Conservation (phyloP, 2,888 invertebrate species). For the Scaptodrosophila latifasciaeformis region DNA sequence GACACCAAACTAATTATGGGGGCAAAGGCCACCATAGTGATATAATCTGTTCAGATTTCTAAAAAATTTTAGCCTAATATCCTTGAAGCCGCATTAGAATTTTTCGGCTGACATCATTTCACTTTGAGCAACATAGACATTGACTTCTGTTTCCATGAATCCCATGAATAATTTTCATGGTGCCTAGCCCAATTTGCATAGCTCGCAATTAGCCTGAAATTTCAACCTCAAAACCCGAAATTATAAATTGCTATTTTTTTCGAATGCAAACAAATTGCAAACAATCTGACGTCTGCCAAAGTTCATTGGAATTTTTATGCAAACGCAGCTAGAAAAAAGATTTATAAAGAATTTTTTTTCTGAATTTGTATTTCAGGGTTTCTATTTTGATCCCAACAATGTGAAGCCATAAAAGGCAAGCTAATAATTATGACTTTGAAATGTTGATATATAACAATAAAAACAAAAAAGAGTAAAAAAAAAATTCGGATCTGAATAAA, state of each 20-base stretch:
- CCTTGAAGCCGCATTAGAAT: too few species aligned
- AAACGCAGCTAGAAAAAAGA: conserved; percentile 43
- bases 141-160: background rate
- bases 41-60: too few species aligned
- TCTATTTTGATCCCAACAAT: conserved; percentile 23
- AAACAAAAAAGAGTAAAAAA: background rate
- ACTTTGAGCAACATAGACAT: background rate
- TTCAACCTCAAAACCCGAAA: background rate
- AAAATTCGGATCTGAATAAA: background rate
- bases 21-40: too few species aligned
- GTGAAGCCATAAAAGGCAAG: conserved; percentile 49
- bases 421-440: conserved; percentile 54
- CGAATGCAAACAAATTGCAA: conserved; percentile 36
- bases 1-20: conserved; percentile 1
- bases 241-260: conserved; percentile 13
- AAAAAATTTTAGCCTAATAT: too few species aligned
- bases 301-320: conserved; percentile 53
- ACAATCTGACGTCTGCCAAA: conserved; percentile 39
- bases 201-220: background rate
- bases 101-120: conserved; percentile 31
- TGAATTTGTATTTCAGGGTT: conserved; percentile 7
- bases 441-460: conserved; percentile 14
- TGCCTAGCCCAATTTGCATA: background rate
- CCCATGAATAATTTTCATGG: background rate
- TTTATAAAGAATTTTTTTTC: conserved; percentile 55